Conservation (phyloP, 2,797 vertebrate genomes). For the Lagodon rhomboides region DNA sequence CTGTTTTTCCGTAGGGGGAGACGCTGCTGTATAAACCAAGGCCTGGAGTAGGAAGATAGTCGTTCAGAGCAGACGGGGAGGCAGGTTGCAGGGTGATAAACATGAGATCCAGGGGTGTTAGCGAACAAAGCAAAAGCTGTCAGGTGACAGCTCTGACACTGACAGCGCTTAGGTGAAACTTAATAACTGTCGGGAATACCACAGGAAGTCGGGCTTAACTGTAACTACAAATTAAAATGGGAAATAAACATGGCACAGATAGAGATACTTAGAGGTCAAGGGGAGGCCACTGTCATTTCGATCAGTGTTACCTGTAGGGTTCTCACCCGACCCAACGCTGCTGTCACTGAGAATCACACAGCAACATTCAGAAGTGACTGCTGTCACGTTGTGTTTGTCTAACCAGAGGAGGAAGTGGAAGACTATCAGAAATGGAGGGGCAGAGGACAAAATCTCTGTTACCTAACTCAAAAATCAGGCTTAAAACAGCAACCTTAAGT, state of each 20-base stretch:
- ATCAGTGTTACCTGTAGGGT: slow-evolving; percentile 5
- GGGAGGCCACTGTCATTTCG: slow-evolving; percentile 5
- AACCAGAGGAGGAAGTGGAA: slow-evolving; percentile 13
- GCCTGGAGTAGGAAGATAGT: slow-evolving; percentile 20
- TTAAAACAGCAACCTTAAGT: too few relatives aligned
- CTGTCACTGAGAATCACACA: slow-evolving; percentile 21
- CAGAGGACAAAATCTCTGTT: slow-evolving; percentile 41
- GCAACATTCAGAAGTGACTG: slow-evolving; percentile 13
- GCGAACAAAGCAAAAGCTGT: slow-evolving; percentile 44
- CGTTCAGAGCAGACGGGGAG: slow-evolving; percentile 26
- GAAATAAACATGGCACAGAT: slow-evolving; percentile 9
- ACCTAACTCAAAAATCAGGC: slow-evolving; percentile 21
- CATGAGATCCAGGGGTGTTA: slow-evolving; percentile 42
- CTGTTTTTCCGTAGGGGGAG: slow-evolving; percentile 38
- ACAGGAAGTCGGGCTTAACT: slow-evolving; percentile 43
- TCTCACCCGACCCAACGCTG: slow-evolving; percentile 21
- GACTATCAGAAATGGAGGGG: slow-evolving; percentile 34
- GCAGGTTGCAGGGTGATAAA: slow-evolving; percentile 48
- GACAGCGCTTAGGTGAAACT: slow-evolving; percentile 47
- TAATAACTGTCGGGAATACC: slow-evolving; percentile 27
- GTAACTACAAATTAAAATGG: slow-evolving; percentile 37
- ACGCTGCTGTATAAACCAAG: slow-evolving; percentile 29
- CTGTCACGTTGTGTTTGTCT: slow-evolving; percentile 51
- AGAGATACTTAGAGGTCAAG: not conserved
- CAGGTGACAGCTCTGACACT: slow-evolving; percentile 49